Evolutionary conservation across 2,888 invertebrate species (phyloP), one percentile per base, ranked within the genome.

Genomic region (Andrena haemorrhoa): DNA sequence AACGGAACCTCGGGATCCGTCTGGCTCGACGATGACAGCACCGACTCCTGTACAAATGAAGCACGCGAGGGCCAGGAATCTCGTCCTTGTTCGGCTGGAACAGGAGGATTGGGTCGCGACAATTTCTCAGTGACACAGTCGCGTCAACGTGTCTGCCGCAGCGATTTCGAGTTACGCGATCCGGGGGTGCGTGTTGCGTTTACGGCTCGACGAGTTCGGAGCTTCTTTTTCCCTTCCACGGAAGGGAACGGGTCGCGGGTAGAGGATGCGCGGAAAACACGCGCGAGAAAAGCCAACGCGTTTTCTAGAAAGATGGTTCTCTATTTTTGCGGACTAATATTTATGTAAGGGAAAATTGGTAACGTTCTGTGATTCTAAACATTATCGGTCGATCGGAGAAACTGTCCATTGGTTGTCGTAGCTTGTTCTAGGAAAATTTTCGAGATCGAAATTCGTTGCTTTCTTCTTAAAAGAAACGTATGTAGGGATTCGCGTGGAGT

Each of bases 101-200:
- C 61, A 70, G 65, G 80, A 76, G 79, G 79, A 86, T 75, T 61
- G 68, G 65, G 41, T 81, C 76, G 83, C 83, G 85, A 87, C 80
- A 72, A 81, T 87, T 82, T 82, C 78, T 76, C 82, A 72, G 69
- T 66, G 74, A 83, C 75, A 80, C 82, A 73, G 82, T 83, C 82
- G 82, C 85, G 84, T 73, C 75, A 74, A 81, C 82, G 76, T 72
- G 82, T 87, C 78, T 80, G 82, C 75, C 85, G 53, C 66, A 63
- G 77, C 70, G 70, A 75, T 75, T 75, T 60, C 69, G 60, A 63
- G 60, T n/a, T 47, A 53, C 75, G 31, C 60, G 58, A 10, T 23
- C 41, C 47, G 8, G 16, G 16, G 41, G 41, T 41, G 41, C 16
- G 23, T 8, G 35, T 31, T 7, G 3, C 49, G 53, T 60, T 63